Conservation (phyloP, 2,797 vertebrate species). For the Octomys mimax region DNA sequence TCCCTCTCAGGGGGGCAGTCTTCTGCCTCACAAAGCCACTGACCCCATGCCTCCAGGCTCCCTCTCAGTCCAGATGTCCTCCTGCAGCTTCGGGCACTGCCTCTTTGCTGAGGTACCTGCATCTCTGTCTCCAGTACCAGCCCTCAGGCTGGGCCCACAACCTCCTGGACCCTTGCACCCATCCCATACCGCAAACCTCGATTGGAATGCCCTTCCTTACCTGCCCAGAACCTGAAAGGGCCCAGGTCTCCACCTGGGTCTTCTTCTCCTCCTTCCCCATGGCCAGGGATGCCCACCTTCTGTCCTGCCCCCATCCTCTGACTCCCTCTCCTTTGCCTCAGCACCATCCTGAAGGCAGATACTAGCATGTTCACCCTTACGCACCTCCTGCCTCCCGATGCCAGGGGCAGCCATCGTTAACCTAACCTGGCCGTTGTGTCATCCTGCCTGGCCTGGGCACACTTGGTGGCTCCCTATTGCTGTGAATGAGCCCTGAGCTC, state of each 20-base stretch:
- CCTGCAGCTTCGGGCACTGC: neutral
- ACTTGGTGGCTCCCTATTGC: neutral
- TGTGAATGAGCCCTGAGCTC: neutral
- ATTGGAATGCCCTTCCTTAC: neutral
- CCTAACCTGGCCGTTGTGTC: neutral
- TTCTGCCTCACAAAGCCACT: neutral
- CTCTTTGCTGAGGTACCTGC: neutral
- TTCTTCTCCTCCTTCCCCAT: neutral
- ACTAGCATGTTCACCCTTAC: neutral
- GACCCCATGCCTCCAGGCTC: neutral
- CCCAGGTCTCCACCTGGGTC: neutral
- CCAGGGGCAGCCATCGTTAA: neutral
- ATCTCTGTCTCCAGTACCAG: neutral
- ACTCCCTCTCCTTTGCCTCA: neutral
- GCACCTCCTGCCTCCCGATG: neutral
- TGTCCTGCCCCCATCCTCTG: neutral
- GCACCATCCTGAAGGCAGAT: neutral
- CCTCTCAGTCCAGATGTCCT: neutral
- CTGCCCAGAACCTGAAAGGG: neutral
- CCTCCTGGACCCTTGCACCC: neutral
- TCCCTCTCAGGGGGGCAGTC: rapidly evolving
- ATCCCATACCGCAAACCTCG: neutral
- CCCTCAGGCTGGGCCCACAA: neutral
- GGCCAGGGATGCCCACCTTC: too few relatives aligned
- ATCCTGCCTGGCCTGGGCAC: neutral